Evolutionary conservation across 2,888 invertebrate genomes (phyloP).

Genomic region (Pteria penguin): DNA sequence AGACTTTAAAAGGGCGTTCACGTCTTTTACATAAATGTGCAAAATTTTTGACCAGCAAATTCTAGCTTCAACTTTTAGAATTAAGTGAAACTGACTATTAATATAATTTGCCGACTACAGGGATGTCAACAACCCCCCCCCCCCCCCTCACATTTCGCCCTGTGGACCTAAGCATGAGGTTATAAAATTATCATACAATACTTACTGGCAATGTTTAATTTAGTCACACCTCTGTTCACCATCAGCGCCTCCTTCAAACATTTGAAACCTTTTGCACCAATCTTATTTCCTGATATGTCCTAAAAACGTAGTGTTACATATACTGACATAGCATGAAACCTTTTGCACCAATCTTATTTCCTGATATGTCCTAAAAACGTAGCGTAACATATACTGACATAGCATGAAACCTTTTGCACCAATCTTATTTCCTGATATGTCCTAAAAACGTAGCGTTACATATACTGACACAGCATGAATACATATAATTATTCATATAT

Average conservation of each 20-base stretch:
- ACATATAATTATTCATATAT: too few species aligned
- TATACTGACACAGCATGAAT: constrained; percentile 8
- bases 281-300: constrained; percentile 49
- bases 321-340: constrained; percentile 28
- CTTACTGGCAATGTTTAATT: constrained; percentile 52
- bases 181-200: too few species aligned
- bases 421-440: constrained; percentile 47
- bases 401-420: constrained; percentile 39
- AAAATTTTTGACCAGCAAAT: too few species aligned
- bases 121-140: too few species aligned
- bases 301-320: constrained; percentile 33
- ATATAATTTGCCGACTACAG: too few species aligned
- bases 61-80: too few species aligned
- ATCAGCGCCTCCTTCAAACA: constrained; percentile 41
- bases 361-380: constrained; percentile 48
- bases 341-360: constrained; percentile 46
- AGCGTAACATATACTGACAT: not conserved
- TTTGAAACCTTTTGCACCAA: constrained; percentile 44
- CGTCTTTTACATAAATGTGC: too few species aligned
- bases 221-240: constrained; percentile 52
- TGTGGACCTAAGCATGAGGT: not conserved
- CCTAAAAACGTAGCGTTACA: constrained; percentile 43
- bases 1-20: too few species aligned
- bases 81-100: too few species aligned
- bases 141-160: too few species aligned